Evolutionary conservation across 2,113 vertebrate species (phyloP).

Genomic region (Neodontobutis hainanensis): DNA sequence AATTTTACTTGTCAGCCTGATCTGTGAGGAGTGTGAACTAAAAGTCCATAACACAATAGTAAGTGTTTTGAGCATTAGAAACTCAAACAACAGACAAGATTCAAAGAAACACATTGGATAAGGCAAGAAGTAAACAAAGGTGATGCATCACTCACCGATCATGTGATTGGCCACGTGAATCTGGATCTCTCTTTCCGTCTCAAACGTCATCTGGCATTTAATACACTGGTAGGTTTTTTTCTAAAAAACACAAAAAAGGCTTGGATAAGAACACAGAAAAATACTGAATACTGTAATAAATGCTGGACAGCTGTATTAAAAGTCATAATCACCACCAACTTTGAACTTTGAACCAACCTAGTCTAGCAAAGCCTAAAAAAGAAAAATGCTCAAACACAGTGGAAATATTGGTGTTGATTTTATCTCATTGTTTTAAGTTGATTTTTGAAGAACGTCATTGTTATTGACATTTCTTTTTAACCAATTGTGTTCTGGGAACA

Average conservation of each 20-base stretch:
- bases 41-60: background rate
- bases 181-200: slow-evolving; percentile 98
- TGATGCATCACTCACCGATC: slow-evolving; percentile 89
- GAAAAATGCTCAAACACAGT: too few relatives aligned
- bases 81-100: slow-evolving; percentile 7
- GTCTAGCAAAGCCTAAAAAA: too few relatives aligned
- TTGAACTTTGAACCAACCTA: too few relatives aligned
- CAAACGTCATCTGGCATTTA: slow-evolving; percentile 99
- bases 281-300: too few relatives aligned
- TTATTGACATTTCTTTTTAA: too few relatives aligned
- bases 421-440: too few relatives aligned
- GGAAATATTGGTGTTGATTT: too few relatives aligned
- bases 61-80: background rate
- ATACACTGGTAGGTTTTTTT: slow-evolving; percentile 99
- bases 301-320: too few relatives aligned
- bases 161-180: slow-evolving; percentile 99
- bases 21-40: slow-evolving; percentile 19
- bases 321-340: too few relatives aligned
- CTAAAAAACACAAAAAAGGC: slow-evolving; percentile 67
- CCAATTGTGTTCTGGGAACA: too few relatives aligned
- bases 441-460: too few relatives aligned
- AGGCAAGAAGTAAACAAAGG: slow-evolving; percentile 12
- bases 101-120: slow-evolving; percentile 12
- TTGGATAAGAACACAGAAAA: background rate
- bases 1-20: slow-evolving; percentile 63